Conservation (phyloP, 2,113 vertebrate genomes). For the Phylloscopus whistleri region DNA sequence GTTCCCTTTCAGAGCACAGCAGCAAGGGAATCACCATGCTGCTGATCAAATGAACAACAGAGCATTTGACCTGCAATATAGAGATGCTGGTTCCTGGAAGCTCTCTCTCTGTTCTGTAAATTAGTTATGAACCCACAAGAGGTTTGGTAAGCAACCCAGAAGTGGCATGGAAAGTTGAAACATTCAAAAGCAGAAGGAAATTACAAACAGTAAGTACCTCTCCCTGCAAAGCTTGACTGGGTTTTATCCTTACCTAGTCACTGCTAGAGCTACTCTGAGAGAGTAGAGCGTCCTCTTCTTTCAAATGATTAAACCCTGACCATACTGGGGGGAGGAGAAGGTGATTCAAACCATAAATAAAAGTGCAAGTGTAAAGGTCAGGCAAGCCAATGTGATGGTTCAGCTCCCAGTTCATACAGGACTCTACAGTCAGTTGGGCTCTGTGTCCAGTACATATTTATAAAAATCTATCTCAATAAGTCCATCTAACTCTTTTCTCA, state of each 20-base stretch:
- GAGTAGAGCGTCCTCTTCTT: neutral
- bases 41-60: neutral
- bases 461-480: neutral
- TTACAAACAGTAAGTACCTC: neutral
- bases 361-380: neutral
- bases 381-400: neutral
- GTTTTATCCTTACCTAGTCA: neutral
- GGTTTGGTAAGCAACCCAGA: neutral
- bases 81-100: neutral
- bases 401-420: neutral
- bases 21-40: neutral
- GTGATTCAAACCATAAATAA: neutral
- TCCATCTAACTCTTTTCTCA: neutral
- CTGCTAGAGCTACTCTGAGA: neutral
- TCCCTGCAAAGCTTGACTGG: neutral
- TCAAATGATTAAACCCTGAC: neutral
- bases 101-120: neutral
- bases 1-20: neutral
- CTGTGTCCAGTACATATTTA: neutral
- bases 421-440: neutral
- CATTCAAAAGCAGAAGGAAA: neutral
- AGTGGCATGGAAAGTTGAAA: neutral
- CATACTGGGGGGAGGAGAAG: rapidly evolving
- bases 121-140: neutral
- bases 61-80: neutral